A percentile compares a stretch with the other conserved stretches of the same genome.
phyloP scores from a whole-genome alignment of 2,888 invertebrate species.

The Phrixothrix hirtus region DNA sequence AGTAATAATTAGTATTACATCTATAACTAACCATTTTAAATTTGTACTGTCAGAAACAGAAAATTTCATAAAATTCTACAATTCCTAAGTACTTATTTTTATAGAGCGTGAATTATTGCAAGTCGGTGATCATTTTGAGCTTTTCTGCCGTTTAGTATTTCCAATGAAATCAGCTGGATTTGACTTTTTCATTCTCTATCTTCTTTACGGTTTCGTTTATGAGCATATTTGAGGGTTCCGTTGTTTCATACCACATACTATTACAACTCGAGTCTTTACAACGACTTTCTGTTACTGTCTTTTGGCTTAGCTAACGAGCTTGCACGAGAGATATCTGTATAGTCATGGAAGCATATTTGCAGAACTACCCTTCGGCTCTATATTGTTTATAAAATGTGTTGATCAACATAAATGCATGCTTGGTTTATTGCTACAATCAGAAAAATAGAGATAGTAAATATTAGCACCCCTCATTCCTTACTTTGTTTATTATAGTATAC shows the following conservation, averaged over 20 bases:
- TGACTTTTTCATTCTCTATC: slow-evolving; percentile 37
- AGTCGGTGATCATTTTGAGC: slow-evolving; percentile 31
- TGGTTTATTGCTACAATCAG: slow-evolving; percentile 37
- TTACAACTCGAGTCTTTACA: slow-evolving; percentile 23
- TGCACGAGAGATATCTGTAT: slow-evolving; percentile 24
- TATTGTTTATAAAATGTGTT: slow-evolving; percentile 40
- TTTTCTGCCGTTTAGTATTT: slow-evolving; percentile 40
- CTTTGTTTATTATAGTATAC: no score
- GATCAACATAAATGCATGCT: slow-evolving; percentile 42
- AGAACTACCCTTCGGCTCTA: slow-evolving; percentile 26
- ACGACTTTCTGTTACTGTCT: slow-evolving; percentile 21
- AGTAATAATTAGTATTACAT: no score
- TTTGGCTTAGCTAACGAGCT: slow-evolving; percentile 16
- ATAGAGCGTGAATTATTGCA: slow-evolving; percentile 23
- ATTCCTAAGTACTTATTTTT: slow-evolving; percentile 25
- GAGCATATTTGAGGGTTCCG: slow-evolving; percentile 34
- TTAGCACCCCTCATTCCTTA: slow-evolving; percentile 23
- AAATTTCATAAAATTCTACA: slow-evolving; percentile 8
- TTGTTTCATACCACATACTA: slow-evolving; percentile 26
- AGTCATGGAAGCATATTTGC: slow-evolving; percentile 18
- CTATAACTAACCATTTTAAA: no score
- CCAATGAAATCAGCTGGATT: slow-evolving; percentile 42
- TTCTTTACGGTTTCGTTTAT: slow-evolving; percentile 38
- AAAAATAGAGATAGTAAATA: slow-evolving; percentile 36
- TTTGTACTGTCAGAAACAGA: no score